phyloP scores from a whole-genome alignment of 2,113 vertebrate species.

The Rhineura floridana region DNA sequence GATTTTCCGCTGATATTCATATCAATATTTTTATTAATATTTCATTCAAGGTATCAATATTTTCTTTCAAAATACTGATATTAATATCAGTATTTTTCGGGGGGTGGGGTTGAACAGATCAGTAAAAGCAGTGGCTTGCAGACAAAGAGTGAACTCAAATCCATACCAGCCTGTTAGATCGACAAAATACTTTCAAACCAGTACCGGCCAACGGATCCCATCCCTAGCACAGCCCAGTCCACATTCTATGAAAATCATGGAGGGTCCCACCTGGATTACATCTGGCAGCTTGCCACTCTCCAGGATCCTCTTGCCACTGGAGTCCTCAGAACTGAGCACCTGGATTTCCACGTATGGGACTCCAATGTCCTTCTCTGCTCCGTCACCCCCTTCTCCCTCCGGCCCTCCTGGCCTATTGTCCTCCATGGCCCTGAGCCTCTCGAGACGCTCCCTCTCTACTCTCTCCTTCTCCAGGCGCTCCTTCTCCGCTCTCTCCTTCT shows the following conservation, averaged over 20 bases:
- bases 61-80: too few species aligned
- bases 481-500: slow-evolving; percentile 72
- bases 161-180: too few species aligned
- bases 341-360: slow-evolving; percentile 81
- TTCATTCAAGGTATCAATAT: too few species aligned
- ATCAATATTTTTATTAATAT: too few species aligned
- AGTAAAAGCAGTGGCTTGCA: too few species aligned
- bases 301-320: slow-evolving; percentile 67
- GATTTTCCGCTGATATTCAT: too few species aligned
- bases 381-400: slow-evolving; percentile 46
- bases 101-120: too few species aligned
- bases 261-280: slow-evolving; percentile 72
- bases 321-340: slow-evolving; percentile 52
- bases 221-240: not conserved
- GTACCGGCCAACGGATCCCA: too few species aligned
- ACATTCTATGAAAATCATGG: accelerated
- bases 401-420: slow-evolving; percentile 34
- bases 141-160: too few species aligned
- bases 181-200: too few species aligned
- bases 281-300: slow-evolving; percentile 71
- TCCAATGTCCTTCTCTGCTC: not conserved
- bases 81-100: too few species aligned
- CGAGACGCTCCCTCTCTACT: slow-evolving; percentile 53
- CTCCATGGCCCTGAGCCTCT: slow-evolving; percentile 60
- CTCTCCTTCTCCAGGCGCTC: slow-evolving; percentile 66